Base-by-base conservation (phyloP, 2,797 vertebrate genomes). In the Urocyon cinereoargenteus region DNA sequence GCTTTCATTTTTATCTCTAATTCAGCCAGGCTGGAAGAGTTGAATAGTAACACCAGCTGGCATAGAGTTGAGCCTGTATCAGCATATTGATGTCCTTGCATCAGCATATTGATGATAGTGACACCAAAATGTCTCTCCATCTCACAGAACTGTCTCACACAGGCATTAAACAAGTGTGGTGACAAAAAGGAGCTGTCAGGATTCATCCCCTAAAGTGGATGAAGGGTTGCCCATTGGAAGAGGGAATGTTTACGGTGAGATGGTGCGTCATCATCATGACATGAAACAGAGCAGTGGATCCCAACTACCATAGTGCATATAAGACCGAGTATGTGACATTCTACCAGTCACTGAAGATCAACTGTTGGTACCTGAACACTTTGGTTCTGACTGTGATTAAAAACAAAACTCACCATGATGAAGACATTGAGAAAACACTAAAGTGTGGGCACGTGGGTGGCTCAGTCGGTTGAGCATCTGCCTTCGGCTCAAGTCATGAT, bases 31-130 rank as follows among this genome's bases (percentile, higher is more conserved):
- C 93, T 96, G 82, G 89, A 83, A 92, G 91, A 86, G 66, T 83
- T 66, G 86, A 90, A 68, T 68, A 95, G 97, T 66, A 61, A 90
- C 19, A 88, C 91, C 96, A 96, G 96, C 96, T 96, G 97, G 95
- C 87, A 16, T 28, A 26, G 83, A 86, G 77, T 53, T 57, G 91
- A 85, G 91, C 36, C 95, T 86, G 45, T 62, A 85, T 95, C 94
- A 96, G 96, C 96, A 90, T 95, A 95, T 72, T 96, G 97, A 90
- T 94, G 93, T 84, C 77, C 72, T 83, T 85, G 79, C 77, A 82
- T 97, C 96, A 96, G 94, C 96, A 90, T 94, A 97, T 93, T 96
- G 96, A 94, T 90, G 96, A 55, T 45, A 61, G 91, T 70, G 84
- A 95, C 77, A 91, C 97, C 93, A 85, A n/a, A 79, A 93, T 96